Evolutionary conservation across 2,797 vertebrate species (phyloP).

Genomic region (Emys orbicularis): DNA sequence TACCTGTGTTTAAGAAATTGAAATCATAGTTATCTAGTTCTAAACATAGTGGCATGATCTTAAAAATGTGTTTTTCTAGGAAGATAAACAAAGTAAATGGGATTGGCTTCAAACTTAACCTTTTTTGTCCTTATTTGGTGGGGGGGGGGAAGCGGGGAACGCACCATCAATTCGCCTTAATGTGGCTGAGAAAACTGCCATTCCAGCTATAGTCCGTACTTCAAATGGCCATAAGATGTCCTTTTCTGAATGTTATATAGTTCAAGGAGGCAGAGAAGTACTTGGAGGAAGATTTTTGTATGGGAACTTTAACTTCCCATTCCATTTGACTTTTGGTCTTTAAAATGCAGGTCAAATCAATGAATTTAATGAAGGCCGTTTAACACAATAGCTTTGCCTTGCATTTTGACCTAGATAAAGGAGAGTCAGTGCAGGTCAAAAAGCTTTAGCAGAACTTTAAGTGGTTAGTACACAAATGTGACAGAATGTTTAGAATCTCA

Average conservation of each 20-base stretch:
- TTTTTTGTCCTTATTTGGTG: constrained; percentile 64
- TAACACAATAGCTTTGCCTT: constrained; percentile 95
- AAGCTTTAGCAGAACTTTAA: constrained; percentile 94
- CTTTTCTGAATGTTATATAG: constrained; percentile 80
- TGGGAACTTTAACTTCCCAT: constrained; percentile 95
- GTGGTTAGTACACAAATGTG: constrained; percentile 99
- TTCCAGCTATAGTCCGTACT: constrained; percentile 81
- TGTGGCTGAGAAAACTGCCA: constrained; percentile 67
- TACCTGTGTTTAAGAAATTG: not conserved
- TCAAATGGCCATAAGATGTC: constrained; percentile 87
- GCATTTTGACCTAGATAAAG: constrained; percentile 98
- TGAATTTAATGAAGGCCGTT: constrained; percentile 99
- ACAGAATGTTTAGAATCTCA: constrained; percentile 93
- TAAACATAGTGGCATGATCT: constrained; percentile 12
- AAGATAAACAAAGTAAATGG: constrained; percentile 40
- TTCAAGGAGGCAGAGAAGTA: constrained; percentile 87
- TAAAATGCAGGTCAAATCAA: constrained; percentile 99
- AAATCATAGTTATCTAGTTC: constrained; percentile 33
- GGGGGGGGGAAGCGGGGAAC: not conserved
- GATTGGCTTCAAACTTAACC: constrained; percentile 4
- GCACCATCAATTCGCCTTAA: constrained; percentile 60
- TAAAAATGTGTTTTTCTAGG: not conserved
- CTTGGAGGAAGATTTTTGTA: constrained; percentile 84
- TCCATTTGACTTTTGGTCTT: constrained; percentile 98
- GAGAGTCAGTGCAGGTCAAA: constrained; percentile 98